These are phyloP conservation scores for Chaenogobius annularis DNA, from an alignment of 2,113 vertebrate species.

Conservation along the genomic window DNA sequence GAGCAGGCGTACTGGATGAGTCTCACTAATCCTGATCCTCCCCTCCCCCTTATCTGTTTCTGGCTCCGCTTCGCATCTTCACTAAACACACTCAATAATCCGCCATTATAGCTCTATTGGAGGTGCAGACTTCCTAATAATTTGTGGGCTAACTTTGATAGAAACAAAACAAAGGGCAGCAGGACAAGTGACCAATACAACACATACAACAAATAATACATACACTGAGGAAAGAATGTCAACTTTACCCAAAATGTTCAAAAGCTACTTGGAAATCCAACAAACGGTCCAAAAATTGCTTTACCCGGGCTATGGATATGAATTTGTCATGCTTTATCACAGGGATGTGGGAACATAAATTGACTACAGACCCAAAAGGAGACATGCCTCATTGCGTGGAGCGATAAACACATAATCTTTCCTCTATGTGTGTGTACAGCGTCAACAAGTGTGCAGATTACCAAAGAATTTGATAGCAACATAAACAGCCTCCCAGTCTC, in stretches of 20 bases:
- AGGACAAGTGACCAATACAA: conserved; percentile 24
- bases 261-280: conserved; percentile 8
- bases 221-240: conserved; percentile 5
- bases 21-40: conserved; percentile 40
- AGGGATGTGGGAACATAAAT: conserved; percentile 20
- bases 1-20: conserved; percentile 23
- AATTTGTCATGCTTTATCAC: background rate
- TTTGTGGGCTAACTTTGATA: conserved; percentile 69
- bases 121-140: conserved; percentile 76
- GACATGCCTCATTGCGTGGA: conserved; percentile 26
- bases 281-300: background rate
- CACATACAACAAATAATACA: conserved; percentile 3
- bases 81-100: conserved; percentile 73
- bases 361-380: conserved; percentile 21
- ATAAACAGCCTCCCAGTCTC: conserved; percentile 44
- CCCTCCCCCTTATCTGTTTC: conserved; percentile 15
- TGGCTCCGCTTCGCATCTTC: conserved; percentile 41
- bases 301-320: conserved; percentile 8
- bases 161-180: conserved; percentile 57
- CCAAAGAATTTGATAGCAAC: conserved; percentile 29
- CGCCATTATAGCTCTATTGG: conserved; percentile 79
- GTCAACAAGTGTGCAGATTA: conserved; percentile 43
- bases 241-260: conserved; percentile 8
- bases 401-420: conserved; percentile 45
- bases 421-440: conserved; percentile 22